These are phyloP conservation scores for Drosophila triauraria DNA, from an alignment of 1,140 invertebrate species.

Conservation along the genomic window DNA sequence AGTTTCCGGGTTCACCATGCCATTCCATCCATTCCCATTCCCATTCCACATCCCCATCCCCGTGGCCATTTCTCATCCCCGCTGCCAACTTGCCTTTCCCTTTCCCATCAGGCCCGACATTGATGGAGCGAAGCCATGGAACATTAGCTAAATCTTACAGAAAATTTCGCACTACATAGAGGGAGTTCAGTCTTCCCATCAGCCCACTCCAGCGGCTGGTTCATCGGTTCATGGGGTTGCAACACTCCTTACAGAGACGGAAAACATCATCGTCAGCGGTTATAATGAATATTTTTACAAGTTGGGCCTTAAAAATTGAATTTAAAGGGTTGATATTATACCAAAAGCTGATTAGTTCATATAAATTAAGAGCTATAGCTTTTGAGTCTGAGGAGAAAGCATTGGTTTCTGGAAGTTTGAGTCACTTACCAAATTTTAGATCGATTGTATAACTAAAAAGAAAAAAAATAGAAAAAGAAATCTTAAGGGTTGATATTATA, in stretches of 20 bases:
- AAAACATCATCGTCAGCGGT: neutral
- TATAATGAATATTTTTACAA: neutral
- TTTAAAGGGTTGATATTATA: neutral
- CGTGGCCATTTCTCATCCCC: slow-evolving; percentile 6
- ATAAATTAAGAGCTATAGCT: too few relatives aligned
- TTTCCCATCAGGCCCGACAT: slow-evolving; percentile 42
- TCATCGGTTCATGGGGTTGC: slow-evolving; percentile 21
- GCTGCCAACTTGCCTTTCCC: neutral
- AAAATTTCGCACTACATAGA: slow-evolving; percentile 56
- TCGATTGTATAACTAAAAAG: neutral
- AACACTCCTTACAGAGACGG: slow-evolving; percentile 8
- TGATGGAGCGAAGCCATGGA: slow-evolving; percentile 68
- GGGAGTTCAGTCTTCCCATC: neutral
- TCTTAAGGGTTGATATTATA: neutral
- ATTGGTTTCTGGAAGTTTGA: too few relatives aligned
- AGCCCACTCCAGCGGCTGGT: slow-evolving; percentile 3
- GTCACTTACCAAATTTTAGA: too few relatives aligned
- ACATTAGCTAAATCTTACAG: slow-evolving; percentile 73
- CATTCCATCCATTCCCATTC: neutral
- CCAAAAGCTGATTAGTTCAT: too few relatives aligned
- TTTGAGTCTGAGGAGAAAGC: too few relatives aligned
- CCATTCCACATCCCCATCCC: neutral
- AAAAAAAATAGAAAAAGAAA: too few relatives aligned
- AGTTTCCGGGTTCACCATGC: slow-evolving; percentile 29
- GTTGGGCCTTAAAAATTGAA: neutral